A percentile compares a stretch with the other conserved stretches of the same genome.
Evolutionary conservation across 2,797 vertebrate genomes (phyloP).

Genomic region (Coccyzus lansbergi): DNA sequence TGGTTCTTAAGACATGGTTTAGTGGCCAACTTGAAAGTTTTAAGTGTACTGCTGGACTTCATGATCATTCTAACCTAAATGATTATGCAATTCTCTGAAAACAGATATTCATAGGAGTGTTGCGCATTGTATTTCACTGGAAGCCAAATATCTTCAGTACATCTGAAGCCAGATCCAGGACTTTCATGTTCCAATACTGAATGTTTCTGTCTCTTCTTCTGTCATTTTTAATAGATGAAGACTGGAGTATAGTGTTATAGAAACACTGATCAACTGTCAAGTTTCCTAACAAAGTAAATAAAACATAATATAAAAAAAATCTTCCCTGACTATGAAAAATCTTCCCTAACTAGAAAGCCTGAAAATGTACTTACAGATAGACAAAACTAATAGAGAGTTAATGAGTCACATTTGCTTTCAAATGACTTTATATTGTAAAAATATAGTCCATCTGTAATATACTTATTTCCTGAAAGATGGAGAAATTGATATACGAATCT

Average conservation of each 20-base stretch:
- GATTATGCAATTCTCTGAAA: too few relatives aligned
- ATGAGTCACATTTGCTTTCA: not conserved
- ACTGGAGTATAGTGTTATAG: not conserved
- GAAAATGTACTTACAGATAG: not conserved
- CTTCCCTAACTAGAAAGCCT: not conserved
- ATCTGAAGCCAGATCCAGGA: not conserved
- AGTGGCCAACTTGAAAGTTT: too few relatives aligned
- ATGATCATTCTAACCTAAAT: too few relatives aligned
- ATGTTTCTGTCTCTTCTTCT: not conserved
- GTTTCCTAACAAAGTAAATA: not conserved
- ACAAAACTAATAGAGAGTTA: not conserved
- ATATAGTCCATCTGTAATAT: not conserved
- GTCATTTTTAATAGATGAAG: not conserved
- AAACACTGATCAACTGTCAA: not conserved
- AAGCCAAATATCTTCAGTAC: not conserved
- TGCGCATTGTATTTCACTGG: not conserved
- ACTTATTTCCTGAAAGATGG: not conserved
- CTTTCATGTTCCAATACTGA: not conserved
- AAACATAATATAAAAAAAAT: not conserved
- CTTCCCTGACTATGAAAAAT: not conserved
- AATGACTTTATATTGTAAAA: not conserved
- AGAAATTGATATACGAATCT: not conserved
- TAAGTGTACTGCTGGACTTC: too few relatives aligned
- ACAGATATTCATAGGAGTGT: not conserved
- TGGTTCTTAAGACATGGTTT: too few relatives aligned